Percentiles rank a stretch among this genome's conserved stretches.
Evolutionary conservation across 1,140 invertebrate genomes (phyloP).

Genomic region (Mercenaria mercenaria): DNA sequence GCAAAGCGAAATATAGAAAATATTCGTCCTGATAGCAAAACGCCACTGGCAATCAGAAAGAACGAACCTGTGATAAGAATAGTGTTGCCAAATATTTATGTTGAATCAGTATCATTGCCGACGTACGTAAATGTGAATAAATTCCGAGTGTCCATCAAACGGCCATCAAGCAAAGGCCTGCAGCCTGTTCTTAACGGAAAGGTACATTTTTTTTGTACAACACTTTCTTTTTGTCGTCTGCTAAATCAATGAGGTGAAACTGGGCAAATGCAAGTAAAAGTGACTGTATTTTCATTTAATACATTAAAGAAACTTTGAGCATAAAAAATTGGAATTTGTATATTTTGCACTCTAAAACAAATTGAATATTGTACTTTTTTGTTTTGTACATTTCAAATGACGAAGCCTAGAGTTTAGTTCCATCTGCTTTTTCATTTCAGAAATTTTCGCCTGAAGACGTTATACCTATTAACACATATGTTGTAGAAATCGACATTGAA

Average conservation of each 20-base stretch:
- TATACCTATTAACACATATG: constrained; percentile 18
- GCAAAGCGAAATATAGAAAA: constrained; percentile 54
- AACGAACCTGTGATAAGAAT: constrained; percentile 41
- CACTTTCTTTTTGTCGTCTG: too few species aligned
- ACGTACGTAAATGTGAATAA: constrained; percentile 42
- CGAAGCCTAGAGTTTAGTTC: too few species aligned
- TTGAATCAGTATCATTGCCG: constrained; percentile 39
- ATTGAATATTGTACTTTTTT: too few species aligned
- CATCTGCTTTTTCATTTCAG: constrained; percentile 19
- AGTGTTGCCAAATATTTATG: constrained; percentile 39
- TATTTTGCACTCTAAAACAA: too few species aligned
- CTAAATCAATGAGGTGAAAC: too few species aligned
- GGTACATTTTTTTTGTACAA: too few species aligned
- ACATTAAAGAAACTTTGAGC: too few species aligned
- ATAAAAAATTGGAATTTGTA: too few species aligned
- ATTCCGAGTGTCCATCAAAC: constrained; percentile 35
- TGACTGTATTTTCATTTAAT: too few species aligned
- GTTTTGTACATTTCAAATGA: too few species aligned
- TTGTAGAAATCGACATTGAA: constrained; percentile 55
- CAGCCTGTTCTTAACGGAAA: constrained; percentile 48
- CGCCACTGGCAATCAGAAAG: constrained; percentile 30
- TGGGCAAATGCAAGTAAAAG: too few species aligned
- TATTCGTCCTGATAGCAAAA: constrained; percentile 38
- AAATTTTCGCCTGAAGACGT: constrained; percentile 27
- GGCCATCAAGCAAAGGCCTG: not conserved